A percentile compares a stretch with the other conserved stretches of the same genome.
Evolutionary conservation across 2,797 vertebrate genomes (phyloP).

Genomic region (Epinephelus awoara): DNA sequence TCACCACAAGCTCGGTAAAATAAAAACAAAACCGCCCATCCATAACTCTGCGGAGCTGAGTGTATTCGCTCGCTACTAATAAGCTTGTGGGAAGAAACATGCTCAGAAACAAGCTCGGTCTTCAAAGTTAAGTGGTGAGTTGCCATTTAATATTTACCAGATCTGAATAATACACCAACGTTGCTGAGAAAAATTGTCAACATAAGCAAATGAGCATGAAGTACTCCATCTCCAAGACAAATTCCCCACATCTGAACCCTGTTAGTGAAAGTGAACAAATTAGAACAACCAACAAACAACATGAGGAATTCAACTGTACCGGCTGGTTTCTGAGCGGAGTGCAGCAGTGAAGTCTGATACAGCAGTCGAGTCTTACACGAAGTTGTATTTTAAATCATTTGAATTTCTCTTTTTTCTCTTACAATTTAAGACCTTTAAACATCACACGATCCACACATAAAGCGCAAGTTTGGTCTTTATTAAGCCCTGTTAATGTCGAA

Average conservation of each 20-base stretch:
- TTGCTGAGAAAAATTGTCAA: constrained; percentile 44
- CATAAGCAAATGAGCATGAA: constrained; percentile 30
- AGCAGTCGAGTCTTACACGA: not conserved
- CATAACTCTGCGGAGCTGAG: constrained; percentile 9
- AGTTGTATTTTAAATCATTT: constrained; percentile 25
- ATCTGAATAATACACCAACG: constrained; percentile 57
- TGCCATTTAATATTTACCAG: constrained; percentile 70
- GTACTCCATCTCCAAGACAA: constrained; percentile 45
- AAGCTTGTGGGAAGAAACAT: constrained; percentile 26
- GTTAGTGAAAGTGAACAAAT: constrained; percentile 47
- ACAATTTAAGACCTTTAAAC: constrained; percentile 27
- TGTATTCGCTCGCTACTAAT: constrained; percentile 25
- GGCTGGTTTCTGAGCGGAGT: not conserved
- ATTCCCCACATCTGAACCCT: constrained; percentile 19
- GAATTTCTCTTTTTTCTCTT: constrained; percentile 34
- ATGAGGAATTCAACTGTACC: constrained; percentile 27
- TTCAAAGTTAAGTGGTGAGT: constrained; percentile 43
- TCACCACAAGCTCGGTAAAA: constrained; percentile 15
- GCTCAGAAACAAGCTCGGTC: constrained; percentile 23
- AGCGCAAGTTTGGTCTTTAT: not conserved
- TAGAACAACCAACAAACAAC: constrained; percentile 38
- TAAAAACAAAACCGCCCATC: constrained; percentile 5
- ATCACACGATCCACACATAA: constrained; percentile 24
- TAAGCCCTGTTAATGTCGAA: too few relatives aligned
- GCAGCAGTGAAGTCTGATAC: constrained; percentile 9